Conservation (phyloP, 2,888 invertebrate genomes). For the Melieria picta region DNA sequence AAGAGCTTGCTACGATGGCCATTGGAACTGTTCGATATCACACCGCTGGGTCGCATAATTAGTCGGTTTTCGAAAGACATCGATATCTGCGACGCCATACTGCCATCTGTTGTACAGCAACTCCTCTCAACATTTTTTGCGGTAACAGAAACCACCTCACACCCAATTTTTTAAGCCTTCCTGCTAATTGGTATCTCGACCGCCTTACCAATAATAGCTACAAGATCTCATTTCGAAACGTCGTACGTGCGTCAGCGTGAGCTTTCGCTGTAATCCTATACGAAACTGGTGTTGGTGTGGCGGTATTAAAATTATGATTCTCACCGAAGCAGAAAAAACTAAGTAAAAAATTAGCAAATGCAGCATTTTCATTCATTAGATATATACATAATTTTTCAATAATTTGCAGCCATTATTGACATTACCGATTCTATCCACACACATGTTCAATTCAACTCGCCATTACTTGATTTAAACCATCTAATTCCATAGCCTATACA, state of each 20-base stretch:
- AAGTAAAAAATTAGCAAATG: no score
- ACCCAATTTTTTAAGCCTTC: neutral
- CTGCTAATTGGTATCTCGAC: neutral
- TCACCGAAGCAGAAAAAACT: no score
- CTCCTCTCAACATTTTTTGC: constrained; percentile 65
- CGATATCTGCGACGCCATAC: constrained; percentile 69
- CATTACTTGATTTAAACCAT: constrained; percentile 31
- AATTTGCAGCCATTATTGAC: no score
- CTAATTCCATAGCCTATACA: constrained; percentile 1
- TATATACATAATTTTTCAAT: no score
- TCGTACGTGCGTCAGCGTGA: neutral
- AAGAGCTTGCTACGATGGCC: constrained; percentile 74
- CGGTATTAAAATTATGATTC: neutral
- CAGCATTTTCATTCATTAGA: no score
- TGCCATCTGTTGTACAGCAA: constrained; percentile 65
- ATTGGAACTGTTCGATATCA: constrained; percentile 81
- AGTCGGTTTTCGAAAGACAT: constrained; percentile 75
- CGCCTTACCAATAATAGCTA: constrained; percentile 1
- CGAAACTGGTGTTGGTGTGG: neutral
- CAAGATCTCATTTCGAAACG: neutral
- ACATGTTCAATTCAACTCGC: neutral
- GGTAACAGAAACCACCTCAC: constrained; percentile 64
- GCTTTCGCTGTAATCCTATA: neutral
- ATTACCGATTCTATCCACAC: no score
- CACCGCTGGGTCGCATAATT: constrained; percentile 79